These are phyloP conservation scores for Goniozus legneri DNA, from an alignment of 1,140 invertebrate species.

Conservation along the genomic window DNA sequence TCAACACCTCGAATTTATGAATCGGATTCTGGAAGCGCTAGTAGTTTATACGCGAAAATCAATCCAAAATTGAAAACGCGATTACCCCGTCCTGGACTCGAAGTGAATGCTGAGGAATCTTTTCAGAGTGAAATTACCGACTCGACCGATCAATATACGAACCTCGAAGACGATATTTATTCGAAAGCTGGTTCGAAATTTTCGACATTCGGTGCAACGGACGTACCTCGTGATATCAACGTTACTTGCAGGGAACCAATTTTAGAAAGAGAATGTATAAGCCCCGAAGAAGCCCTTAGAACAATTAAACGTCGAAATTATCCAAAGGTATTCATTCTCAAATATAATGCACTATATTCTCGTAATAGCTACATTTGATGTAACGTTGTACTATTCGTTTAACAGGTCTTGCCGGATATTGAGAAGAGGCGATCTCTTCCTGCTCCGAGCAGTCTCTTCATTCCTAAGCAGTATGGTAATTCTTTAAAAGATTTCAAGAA, in stretches of 20 bases:
- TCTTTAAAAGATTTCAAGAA: conserved; percentile 30
- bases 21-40: conserved; percentile 46
- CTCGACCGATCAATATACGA: background rate
- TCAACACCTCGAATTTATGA: conserved; percentile 36
- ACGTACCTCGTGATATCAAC: conserved; percentile 60
- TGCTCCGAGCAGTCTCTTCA: conserved; percentile 31
- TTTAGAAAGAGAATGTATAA: conserved; percentile 45
- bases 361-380: too few relatives aligned
- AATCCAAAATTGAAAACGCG: conserved; percentile 43
- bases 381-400: too few relatives aligned
- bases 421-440: conserved; percentile 48
- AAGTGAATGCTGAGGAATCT: conserved; percentile 15
- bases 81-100: conserved; percentile 19
- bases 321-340: conserved; percentile 69
- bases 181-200: conserved; percentile 31
- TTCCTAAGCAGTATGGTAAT: conserved; percentile 26
- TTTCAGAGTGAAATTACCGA: background rate
- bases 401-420: conserved; percentile 65
- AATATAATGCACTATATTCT: too few relatives aligned
- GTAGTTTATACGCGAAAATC: conserved; percentile 50
- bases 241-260: conserved; percentile 61
- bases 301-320: conserved; percentile 74
- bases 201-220: conserved; percentile 52
- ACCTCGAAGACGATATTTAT: conserved; percentile 36
- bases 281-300: conserved; percentile 66